Conservation (phyloP, 1,140 invertebrate species). For the Drosophila kanapiae region DNA sequence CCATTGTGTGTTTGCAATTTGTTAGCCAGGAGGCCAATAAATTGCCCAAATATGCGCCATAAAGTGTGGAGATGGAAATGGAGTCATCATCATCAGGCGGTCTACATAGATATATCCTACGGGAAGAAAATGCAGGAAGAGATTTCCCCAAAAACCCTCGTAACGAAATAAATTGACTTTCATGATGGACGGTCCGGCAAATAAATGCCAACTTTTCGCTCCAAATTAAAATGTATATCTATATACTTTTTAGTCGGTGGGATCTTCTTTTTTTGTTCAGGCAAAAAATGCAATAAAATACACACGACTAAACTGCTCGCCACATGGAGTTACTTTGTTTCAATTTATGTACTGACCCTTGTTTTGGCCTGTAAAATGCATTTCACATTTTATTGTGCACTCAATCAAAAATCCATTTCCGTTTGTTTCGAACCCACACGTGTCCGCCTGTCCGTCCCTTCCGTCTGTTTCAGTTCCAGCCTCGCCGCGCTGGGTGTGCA, state of each 20-base stretch:
- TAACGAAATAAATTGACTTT: constrained; percentile 82
- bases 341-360: constrained; percentile 31
- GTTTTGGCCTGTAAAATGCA: constrained; percentile 77
- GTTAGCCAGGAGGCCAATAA: constrained; percentile 75
- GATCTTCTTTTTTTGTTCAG: constrained; percentile 21
- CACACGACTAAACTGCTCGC: constrained; percentile 63
- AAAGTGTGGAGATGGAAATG: constrained; percentile 42
- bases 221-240: constrained; percentile 65
- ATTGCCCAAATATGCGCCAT: constrained; percentile 76
- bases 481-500: constrained; percentile 16
- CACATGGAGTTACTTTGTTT: constrained; percentile 26
- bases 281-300: constrained; percentile 45
- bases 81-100: constrained; percentile 12
- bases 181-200: constrained; percentile 59
- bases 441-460: constrained; percentile 18
- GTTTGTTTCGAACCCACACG: constrained; percentile 63
- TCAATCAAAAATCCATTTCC: constrained; percentile 84
- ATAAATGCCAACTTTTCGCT: constrained; percentile 66
- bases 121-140: constrained; percentile 1
- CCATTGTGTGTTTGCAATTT: constrained; percentile 80
- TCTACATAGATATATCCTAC: constrained; percentile 26
- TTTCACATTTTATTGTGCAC: constrained; percentile 83
- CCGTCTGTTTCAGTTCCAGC: constrained; percentile 6
- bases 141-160: constrained; percentile 55
- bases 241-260: background rate